Evolutionary conservation across 2,888 invertebrate genomes (phyloP).

Genomic region (Drosophila pseudotakahashii): DNA sequence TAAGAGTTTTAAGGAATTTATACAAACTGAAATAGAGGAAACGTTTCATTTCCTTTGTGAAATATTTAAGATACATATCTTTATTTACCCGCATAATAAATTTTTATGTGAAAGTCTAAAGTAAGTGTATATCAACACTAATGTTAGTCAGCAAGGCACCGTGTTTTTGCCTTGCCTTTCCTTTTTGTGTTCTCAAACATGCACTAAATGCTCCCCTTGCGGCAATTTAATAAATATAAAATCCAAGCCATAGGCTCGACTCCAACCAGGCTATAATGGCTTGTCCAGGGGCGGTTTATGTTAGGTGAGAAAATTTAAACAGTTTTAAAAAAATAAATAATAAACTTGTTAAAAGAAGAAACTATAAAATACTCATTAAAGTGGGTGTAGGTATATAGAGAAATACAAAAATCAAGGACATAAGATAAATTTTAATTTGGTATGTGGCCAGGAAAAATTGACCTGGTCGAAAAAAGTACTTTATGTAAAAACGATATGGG

Average conservation of each 20-base stretch:
- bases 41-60: no score
- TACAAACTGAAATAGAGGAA: no score
- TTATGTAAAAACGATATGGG: no score
- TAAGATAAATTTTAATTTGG: no score
- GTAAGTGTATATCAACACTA: conserved; percentile 24
- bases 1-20: no score
- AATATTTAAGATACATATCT: neutral
- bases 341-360: neutral
- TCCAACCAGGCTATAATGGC: conserved; percentile 17
- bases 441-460: no score
- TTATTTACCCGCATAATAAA: neutral
- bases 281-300: conserved; percentile 27
- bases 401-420: no score
- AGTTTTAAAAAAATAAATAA: no score
- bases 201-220: conserved; percentile 77
- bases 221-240: conserved; percentile 77
- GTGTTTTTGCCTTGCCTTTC: conserved; percentile 10
- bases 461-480: no score
- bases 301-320: neutral
- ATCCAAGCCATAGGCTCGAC: conserved; percentile 57
- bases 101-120: neutral
- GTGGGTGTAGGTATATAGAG: no score
- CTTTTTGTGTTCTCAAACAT: conserved; percentile 62
- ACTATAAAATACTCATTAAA: neutral
- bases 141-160: neutral